Evolutionary conservation across 2,888 invertebrate genomes (phyloP), one percentile per base, ranked within the genome.

Genomic region (Eudemis profundana): DNA sequence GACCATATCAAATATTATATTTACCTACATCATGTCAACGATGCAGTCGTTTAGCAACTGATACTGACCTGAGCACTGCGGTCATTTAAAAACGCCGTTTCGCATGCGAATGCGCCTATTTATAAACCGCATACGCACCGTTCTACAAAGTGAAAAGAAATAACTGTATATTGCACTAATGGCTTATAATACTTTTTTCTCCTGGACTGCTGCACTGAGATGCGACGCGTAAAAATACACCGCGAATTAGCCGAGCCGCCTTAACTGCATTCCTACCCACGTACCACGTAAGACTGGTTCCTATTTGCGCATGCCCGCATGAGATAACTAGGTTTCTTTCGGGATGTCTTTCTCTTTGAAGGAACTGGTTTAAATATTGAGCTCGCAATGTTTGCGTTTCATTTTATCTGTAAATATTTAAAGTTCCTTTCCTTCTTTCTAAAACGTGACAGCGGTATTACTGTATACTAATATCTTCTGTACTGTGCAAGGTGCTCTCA

Each of bases 51-150:
- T 40, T 40, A 27, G 14, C 4, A 36, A 44, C 51, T 36, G 33
- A 10, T 8, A 15, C 38, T 21, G 21, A 61, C 51, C 36, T 36
- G 57, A 27, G 50, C 42, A 36, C 44, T 64, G 27, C 36, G 57
- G 49, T 64, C 42, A 57, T 64, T 64, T 36, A 57, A 50, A 57
- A 50, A 50, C 21, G 42, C 33, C 42, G 50, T 51, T 46, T 57
- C 12, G 27, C 57, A 59, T 64, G 64, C 50, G 63, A 51, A 44
- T 42, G 57, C 27, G 14, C 40, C 64, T 64, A 59, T 64, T 64
- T 64, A 59, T 64, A 64, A 29, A 17, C n/a, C 49, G 63, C 23
- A 17, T 57, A 57, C 64, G 64, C 63, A 64, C 17, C 21, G 61
- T 36, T 15, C 4, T 21, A 19, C 29, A 14, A 14, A 56, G 1